These are phyloP conservation scores for Lophotriccus pileatus DNA, from an alignment of 2,797 vertebrate species.

Conservation along the genomic window DNA sequence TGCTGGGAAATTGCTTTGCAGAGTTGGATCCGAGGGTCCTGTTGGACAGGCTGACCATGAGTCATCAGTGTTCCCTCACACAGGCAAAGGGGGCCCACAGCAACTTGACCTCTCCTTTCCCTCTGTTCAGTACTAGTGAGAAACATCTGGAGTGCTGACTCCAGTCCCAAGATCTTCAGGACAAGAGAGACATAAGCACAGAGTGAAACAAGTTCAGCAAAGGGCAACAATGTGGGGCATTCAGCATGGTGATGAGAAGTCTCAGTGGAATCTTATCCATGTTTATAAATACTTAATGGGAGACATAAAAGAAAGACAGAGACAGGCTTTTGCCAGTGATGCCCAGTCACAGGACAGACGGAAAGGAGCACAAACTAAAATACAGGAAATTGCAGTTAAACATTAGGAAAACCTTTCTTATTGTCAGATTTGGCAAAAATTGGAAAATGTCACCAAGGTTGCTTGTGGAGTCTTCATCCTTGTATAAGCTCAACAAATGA, in stretches of 20 bases:
- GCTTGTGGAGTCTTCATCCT: not conserved
- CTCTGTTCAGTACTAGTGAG: not conserved
- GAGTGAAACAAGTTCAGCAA: not conserved
- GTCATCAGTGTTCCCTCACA: not conserved
- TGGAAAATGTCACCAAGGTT: not conserved
- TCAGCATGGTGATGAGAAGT: not conserved
- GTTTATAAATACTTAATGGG: not conserved
- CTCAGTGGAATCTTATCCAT: not conserved
- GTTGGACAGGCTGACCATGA: not conserved
- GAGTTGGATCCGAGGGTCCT: not conserved
- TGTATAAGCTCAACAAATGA: not conserved
- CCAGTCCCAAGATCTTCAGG: not conserved
- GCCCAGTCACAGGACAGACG: not conserved
- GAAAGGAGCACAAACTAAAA: not conserved
- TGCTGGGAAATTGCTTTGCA: not conserved
- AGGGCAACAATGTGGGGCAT: not conserved
- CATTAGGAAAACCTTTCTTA: not conserved
- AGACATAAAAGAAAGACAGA: accelerated
- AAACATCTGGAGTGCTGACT: not conserved
- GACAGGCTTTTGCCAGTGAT: not conserved
- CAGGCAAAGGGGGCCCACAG: not conserved
- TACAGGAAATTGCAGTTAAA: not conserved
- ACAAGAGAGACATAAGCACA: not conserved
- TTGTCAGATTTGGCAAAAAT: not conserved
- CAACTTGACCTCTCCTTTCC: not conserved